phyloP scores from a whole-genome alignment of 2,888 invertebrate genomes.

The Rhaphigaster nebulosa region DNA sequence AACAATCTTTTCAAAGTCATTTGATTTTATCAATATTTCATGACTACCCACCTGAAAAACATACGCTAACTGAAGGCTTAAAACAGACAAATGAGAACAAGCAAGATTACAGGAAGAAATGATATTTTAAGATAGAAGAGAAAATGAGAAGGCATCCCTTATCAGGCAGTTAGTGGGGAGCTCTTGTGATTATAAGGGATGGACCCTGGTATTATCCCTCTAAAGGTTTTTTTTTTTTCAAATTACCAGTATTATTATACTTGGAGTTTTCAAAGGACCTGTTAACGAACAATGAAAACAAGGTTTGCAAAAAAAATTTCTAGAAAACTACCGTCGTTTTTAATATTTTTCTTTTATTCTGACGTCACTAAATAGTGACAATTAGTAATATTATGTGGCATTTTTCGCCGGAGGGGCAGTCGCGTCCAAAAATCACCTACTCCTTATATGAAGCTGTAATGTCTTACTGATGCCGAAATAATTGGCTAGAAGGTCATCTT shows the following conservation, averaged over 20 bases:
- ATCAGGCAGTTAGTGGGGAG: background rate
- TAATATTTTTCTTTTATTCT: background rate
- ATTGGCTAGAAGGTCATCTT: too few relatives aligned
- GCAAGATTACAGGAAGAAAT: background rate
- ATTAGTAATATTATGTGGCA: too few relatives aligned
- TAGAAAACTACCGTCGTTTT: background rate
- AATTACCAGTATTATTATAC: constrained; percentile 15
- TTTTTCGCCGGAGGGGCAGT: too few relatives aligned
- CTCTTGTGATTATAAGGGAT: background rate
- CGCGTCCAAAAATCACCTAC: too few relatives aligned
- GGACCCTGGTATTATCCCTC: background rate
- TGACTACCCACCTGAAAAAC: background rate
- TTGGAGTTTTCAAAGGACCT: background rate
- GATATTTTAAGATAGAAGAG: constrained; percentile 1
- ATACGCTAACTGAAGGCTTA: background rate
- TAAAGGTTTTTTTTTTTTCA: background rate
- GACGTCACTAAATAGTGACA: too few relatives aligned
- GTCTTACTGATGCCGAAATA: too few relatives aligned
- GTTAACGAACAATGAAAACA: background rate
- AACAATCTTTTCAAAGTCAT: background rate
- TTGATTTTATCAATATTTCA: background rate
- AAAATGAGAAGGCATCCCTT: background rate
- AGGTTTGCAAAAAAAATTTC: background rate
- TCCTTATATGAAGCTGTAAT: too few relatives aligned
- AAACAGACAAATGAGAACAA: background rate